Evolutionary conservation across 2,797 vertebrate species (phyloP).

Genomic region (Enteromius mattozi): DNA sequence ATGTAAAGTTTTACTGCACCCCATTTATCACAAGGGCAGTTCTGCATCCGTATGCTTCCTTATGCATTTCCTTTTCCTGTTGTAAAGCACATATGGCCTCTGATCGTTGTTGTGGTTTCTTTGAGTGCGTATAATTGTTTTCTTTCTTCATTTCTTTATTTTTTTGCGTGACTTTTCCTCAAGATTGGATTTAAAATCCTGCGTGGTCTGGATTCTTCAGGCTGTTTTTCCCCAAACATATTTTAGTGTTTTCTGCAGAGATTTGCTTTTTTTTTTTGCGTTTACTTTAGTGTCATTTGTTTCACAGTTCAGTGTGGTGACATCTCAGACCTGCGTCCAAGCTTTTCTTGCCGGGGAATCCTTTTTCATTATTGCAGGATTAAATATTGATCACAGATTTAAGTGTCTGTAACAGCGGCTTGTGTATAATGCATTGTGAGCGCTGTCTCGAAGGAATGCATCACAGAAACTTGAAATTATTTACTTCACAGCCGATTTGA

Average conservation of each 20-base stretch:
- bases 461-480: slow-evolving; percentile 9
- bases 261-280: slow-evolving; percentile 1
- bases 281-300: slow-evolving; percentile 42
- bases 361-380: slow-evolving; percentile 50
- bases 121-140: not conserved
- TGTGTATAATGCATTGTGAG: slow-evolving; percentile 43
- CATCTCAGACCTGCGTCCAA: slow-evolving; percentile 25
- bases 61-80: slow-evolving; percentile 30
- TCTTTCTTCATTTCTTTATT: slow-evolving; percentile 19
- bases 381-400: slow-evolving; percentile 50
- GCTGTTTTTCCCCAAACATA: not conserved
- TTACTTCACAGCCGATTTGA: not conserved
- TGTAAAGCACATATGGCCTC: slow-evolving; percentile 29
- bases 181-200: not conserved
- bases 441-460: slow-evolving; percentile 2
- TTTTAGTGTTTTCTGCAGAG: slow-evolving; percentile 23
- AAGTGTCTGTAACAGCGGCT: slow-evolving; percentile 45
- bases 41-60: slow-evolving; percentile 18
- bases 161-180: not conserved
- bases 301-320: slow-evolving; percentile 7
- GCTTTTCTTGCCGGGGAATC: slow-evolving; percentile 38
- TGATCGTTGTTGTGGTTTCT: not conserved
- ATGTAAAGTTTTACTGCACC: slow-evolving; percentile 48
- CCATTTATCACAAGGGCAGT: slow-evolving; percentile 33
- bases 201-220: not conserved